Base-by-base conservation (phyloP, 2,113 vertebrate species). In the Columba janthina region DNA sequence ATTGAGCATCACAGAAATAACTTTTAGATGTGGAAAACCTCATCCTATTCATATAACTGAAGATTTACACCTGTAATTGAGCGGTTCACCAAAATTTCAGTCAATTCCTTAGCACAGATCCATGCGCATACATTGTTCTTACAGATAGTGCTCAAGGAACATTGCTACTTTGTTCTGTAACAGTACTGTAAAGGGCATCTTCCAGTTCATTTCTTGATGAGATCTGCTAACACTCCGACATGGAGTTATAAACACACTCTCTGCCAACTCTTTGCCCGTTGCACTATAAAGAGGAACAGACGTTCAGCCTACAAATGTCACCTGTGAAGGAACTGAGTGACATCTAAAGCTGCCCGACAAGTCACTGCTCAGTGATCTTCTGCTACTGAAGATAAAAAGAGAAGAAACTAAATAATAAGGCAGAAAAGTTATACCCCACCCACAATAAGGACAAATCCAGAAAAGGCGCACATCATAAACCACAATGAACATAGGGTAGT, bases 91-190 rank as follows among this genome's bases (percentile, higher is more conserved):
- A 14, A 72, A 26, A 38, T 26, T 54, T 83, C 72, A 79, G 28
- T 46, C 25, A 46, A 38, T 40, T 82, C 53, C 50, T 69, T 16
- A 31, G 5, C 20, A 75, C 29, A 78, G 28, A 64, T 24, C 19
- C 36, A 48, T 0, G 0, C 5, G 57, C 2, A 7, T 28, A 2
- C 5, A 72, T 84, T 64, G 1, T 44, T 81, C 73, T 29, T 58
- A 67, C 6, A 83, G 46, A 42, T n/a, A 38, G 7, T n/a, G 17
- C 15, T 31, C 6, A 4, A 85, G 20, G 5, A 85, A 51, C 20
- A 53, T 15, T 61, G 77, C 8, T 79, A 50, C 50, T 72, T 85
- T 51, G 24, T 48, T 81, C 19, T 77, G 19, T 78, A 74, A 70
- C 1, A 0, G 40, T n/a, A 32, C 9, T 38, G 19, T 29, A 88